These are phyloP conservation scores for Ctenosaura bakeri DNA, from an alignment of 2,797 vertebrate genomes.

Conservation along the genomic window DNA sequence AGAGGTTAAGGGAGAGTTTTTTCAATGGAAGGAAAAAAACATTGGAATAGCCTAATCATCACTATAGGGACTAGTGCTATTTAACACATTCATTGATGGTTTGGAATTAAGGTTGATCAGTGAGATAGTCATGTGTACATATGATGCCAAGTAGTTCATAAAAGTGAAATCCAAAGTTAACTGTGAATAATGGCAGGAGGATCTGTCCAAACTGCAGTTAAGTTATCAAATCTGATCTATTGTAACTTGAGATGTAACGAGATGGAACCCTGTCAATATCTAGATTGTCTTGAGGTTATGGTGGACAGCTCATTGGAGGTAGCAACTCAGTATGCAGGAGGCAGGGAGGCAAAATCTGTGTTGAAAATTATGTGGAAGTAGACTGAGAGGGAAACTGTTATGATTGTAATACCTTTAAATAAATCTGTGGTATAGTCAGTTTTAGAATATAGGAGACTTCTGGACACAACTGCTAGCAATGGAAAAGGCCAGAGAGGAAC, in stretches of 20 bases:
- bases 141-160: not conserved
- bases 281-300: not conserved
- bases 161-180: not conserved
- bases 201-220: not conserved
- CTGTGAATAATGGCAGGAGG: not conserved
- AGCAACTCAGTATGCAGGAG: not conserved
- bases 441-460: not conserved
- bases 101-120: not conserved
- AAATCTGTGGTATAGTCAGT: no score
- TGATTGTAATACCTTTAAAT: not conserved
- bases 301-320: not conserved
- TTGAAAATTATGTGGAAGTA: not conserved
- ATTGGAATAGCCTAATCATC: not conserved
- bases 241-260: not conserved
- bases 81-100: not conserved
- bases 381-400: not conserved
- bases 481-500: not conserved
- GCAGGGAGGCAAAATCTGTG: not conserved
- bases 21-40: not conserved
- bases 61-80: not conserved
- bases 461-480: not conserved
- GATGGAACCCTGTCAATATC: not conserved
- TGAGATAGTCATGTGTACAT: not conserved
- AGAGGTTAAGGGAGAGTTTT: constrained; percentile 3
- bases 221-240: not conserved